These are phyloP conservation scores for Diuraphis noxia DNA, from an alignment of 1,140 invertebrate species.

Conservation along the genomic window DNA sequence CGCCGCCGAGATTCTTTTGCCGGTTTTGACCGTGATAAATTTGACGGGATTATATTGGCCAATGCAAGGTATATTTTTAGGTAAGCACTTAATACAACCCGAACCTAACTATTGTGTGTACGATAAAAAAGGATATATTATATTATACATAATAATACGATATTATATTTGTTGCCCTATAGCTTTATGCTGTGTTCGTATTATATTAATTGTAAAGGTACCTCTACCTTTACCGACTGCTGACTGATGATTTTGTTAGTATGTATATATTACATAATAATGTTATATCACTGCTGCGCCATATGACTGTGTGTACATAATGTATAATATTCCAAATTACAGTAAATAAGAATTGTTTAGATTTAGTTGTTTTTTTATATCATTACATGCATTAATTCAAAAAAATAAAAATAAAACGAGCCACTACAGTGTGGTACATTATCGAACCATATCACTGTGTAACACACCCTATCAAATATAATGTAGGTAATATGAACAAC, in stretches of 20 bases:
- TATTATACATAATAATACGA: not conserved
- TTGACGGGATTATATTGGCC: conserved; percentile 11
- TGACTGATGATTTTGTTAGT: not conserved
- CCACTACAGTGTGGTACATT: too few relatives aligned
- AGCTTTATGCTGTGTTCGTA: not conserved
- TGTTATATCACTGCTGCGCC: not conserved
- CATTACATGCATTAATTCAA: not conserved
- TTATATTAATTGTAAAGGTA: not conserved
- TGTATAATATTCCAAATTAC: not conserved
- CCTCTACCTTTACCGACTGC: not conserved
- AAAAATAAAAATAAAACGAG: not conserved
- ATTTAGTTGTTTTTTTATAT: not conserved
- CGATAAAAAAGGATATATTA: not conserved
- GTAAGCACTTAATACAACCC: not conserved
- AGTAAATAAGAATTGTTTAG: not conserved
- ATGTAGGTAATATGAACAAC: not conserved
- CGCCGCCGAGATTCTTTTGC: not conserved
- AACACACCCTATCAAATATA: not conserved
- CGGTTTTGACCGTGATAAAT: not conserved
- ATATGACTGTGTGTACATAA: not conserved
- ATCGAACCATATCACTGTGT: not conserved
- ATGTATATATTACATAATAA: not conserved
- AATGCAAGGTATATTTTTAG: not conserved
- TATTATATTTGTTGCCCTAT: not conserved
- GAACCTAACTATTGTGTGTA: not conserved